Evolutionary conservation across 2,113 vertebrate species (phyloP).

Genomic region (Arothron firmamentum): DNA sequence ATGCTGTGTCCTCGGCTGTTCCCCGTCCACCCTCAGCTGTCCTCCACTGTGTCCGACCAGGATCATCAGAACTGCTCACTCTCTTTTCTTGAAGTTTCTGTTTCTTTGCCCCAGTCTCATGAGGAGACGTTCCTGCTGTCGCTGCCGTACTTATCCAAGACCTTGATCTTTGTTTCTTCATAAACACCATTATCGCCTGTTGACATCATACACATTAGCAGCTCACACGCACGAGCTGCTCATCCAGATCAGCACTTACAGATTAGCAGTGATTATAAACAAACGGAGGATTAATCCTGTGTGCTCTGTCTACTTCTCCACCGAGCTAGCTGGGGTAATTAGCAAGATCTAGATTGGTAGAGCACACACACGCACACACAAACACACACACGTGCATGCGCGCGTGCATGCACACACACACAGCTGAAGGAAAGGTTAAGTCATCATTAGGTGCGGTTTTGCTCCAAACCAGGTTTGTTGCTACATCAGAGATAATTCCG

Average conservation of each 20-base stretch:
- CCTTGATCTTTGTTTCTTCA: conserved; percentile 73
- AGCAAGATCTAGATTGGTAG: conserved; percentile 62
- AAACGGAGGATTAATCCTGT: conserved; percentile 76
- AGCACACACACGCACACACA: conserved; percentile 41
- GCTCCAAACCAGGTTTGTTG: too few relatives aligned
- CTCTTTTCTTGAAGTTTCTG: neutral
- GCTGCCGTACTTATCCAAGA: conserved; percentile 63
- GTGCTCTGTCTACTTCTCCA: conserved; percentile 66
- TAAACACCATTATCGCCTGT: conserved; percentile 75
- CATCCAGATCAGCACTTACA: conserved; percentile 60
- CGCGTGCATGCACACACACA: conserved; percentile 6
- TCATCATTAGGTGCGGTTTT: too few relatives aligned
- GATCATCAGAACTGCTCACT: neutral
- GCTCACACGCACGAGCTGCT: conserved; percentile 53
- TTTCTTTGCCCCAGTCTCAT: conserved; percentile 28
- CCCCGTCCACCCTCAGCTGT: too few relatives aligned
- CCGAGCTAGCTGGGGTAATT: conserved; percentile 69
- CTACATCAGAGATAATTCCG: too few relatives aligned
- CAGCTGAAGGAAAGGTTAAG: conserved; percentile 1
- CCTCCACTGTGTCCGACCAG: too few relatives aligned
- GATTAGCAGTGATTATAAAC: conserved; percentile 77
- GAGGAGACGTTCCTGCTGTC: conserved; percentile 51
- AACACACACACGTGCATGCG: too few relatives aligned
- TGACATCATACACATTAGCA: conserved; percentile 56
- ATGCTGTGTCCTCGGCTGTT: too few relatives aligned